Percentiles rank a stretch among this genome's conserved stretches.
phyloP scores from a whole-genome alignment of 2,113 vertebrate species.

The Brachyhypopomus occidentalis region DNA sequence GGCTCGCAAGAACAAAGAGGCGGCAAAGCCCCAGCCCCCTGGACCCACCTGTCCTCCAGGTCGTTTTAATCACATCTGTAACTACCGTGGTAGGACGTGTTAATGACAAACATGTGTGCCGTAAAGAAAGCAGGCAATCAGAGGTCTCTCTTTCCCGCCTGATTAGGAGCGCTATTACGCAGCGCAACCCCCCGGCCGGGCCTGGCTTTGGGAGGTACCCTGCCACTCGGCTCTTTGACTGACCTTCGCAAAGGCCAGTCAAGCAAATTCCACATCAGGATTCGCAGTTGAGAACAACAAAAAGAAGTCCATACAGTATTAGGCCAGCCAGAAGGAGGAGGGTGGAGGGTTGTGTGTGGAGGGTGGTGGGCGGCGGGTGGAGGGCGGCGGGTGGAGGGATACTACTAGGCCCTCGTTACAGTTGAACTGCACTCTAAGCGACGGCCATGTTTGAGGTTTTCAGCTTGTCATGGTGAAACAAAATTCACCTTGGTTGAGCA shows the following conservation, averaged over 20 bases:
- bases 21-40: conserved; percentile 37
- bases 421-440: conserved; percentile 32
- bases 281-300: conserved; percentile 40
- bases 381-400: conserved; percentile 4
- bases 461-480: conserved; percentile 64
- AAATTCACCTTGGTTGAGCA: conserved; percentile 62
- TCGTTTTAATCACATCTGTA: conserved; percentile 57
- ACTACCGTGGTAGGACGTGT: conserved; percentile 54
- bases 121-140: conserved; percentile 48
- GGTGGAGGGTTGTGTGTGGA: background rate
- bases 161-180: conserved; percentile 32
- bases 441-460: conserved; percentile 45
- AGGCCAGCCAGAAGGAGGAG: conserved; percentile 18
- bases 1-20: conserved; percentile 44
- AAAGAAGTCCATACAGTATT: conserved; percentile 32
- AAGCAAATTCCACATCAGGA: conserved; percentile 44
- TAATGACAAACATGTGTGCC: conserved; percentile 59
- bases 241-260: conserved; percentile 30
- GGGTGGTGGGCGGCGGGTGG: background rate
- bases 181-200: conserved; percentile 16
- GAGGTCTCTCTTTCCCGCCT: conserved; percentile 26
- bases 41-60: conserved; percentile 53
- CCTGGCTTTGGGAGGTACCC: conserved; percentile 44
- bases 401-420: conserved; percentile 34
- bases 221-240: conserved; percentile 14